phyloP scores from a whole-genome alignment of 2,797 vertebrate genomes.

The Sebastiscus albofasciatus region DNA sequence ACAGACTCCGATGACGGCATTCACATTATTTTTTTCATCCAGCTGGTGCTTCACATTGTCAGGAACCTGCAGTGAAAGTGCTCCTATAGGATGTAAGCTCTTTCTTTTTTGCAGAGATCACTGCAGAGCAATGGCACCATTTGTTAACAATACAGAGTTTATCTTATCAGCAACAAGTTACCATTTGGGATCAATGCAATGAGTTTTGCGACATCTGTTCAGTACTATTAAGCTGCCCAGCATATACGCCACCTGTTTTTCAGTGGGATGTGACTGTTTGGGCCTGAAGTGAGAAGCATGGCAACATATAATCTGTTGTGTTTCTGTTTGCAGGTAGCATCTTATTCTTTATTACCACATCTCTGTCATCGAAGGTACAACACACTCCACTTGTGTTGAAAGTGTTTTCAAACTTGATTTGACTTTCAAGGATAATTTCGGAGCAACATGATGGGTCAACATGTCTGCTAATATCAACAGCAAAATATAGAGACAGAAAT shows the following conservation, averaged over 20 bases:
- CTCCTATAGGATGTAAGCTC: no score
- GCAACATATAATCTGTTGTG: no score
- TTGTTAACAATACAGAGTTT: not conserved
- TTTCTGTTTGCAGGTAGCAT: no score
- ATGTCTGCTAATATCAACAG: not conserved
- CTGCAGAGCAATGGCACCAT: not conserved
- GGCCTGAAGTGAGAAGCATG: no score
- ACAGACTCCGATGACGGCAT: not conserved
- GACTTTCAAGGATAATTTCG: conserved; percentile 7
- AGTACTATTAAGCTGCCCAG: not conserved
- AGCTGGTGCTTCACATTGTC: not conserved
- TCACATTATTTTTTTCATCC: not conserved
- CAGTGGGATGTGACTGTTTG: no score
- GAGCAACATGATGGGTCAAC: conserved; percentile 19
- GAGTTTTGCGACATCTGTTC: not conserved
- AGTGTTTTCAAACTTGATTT: conserved; percentile 21
- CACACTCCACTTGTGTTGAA: not conserved
- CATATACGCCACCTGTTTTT: no score
- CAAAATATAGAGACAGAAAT: not conserved
- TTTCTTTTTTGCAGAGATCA: not conserved
- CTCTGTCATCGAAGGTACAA: not conserved
- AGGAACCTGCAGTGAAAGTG: not conserved
- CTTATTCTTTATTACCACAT: not conserved
- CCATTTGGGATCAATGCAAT: not conserved
- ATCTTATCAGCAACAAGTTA: not conserved